Conservation (phyloP, 2,113 vertebrate species). For the Sebastes schlegelii region DNA sequence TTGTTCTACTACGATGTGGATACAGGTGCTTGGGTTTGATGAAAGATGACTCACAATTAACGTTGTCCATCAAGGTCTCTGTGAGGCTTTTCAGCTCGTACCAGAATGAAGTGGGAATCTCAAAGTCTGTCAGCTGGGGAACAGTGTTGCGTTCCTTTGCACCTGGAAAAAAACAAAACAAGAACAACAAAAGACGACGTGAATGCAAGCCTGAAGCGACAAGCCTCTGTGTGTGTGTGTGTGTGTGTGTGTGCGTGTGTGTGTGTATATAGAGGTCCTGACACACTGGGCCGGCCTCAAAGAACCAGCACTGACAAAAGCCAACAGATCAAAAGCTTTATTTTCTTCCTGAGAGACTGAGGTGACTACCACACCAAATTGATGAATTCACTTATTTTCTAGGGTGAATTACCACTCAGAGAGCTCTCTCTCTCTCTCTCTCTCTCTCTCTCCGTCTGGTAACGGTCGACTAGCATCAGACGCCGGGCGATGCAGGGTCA, state of each 20-base stretch:
- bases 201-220: background rate
- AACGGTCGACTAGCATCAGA: background rate
- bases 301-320: background rate
- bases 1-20: background rate
- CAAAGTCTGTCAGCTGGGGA: conserved; percentile 78
- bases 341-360: background rate
- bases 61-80: conserved; percentile 75
- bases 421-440: too few relatives aligned
- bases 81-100: conserved; percentile 81
- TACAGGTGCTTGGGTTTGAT: background rate
- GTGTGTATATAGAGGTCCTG: background rate
- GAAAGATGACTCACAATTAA: conserved; percentile 74
- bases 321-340: conserved; percentile 3
- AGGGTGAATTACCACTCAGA: background rate
- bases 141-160: conserved; percentile 54
- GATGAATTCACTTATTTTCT: background rate
- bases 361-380: background rate
- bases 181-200: conserved; percentile 6
- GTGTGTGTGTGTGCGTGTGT: background rate
- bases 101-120: conserved; percentile 83
- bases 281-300: background rate
- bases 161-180: conserved; percentile 52
- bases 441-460: too few relatives aligned
- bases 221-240: background rate
- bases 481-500: background rate